Percentiles rank a stretch among this genome's conserved stretches.
Evolutionary conservation across 1,140 invertebrate species (phyloP).

Genomic region (Ostrea edulis): DNA sequence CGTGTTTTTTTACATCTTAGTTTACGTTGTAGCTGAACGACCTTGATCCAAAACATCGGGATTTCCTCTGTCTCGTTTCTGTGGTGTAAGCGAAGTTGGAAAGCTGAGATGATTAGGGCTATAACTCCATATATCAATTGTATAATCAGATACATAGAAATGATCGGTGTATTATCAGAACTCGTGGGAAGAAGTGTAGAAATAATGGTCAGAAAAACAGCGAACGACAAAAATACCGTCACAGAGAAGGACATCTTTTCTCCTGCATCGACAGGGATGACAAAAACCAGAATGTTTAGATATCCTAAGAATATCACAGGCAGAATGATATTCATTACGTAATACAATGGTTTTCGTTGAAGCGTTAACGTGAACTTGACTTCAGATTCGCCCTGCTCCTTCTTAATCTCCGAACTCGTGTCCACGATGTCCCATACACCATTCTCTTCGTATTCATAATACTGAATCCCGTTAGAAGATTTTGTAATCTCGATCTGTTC

Average conservation of each 20-base stretch:
- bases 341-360: slow-evolving; percentile 71
- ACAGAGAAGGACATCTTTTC: slow-evolving; percentile 82
- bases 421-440: not conserved
- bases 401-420: not conserved
- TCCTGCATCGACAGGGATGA: slow-evolving; percentile 82
- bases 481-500: not conserved
- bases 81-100: slow-evolving; percentile 42
- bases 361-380: slow-evolving; percentile 37
- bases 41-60: not conserved
- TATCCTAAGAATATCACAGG: slow-evolving; percentile 82
- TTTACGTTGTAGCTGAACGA: not conserved
- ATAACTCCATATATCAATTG: slow-evolving; percentile 29
- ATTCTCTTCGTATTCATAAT: slow-evolving; percentile 27
- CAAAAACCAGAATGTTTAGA: slow-evolving; percentile 82
- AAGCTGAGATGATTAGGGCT: slow-evolving; percentile 14
- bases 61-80: not conserved
- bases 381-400: not conserved
- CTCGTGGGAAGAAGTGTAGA: slow-evolving; percentile 83
- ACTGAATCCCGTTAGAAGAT: not conserved
- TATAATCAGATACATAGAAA: slow-evolving; percentile 68
- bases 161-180: slow-evolving; percentile 78
- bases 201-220: slow-evolving; percentile 83
- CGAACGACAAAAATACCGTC: slow-evolving; percentile 82
- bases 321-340: slow-evolving; percentile 82
- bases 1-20: not conserved